A percentile compares a stretch with the other conserved stretches of the same genome.
Conservation (phyloP, 2,888 invertebrate genomes). For the Plebejus argus region DNA sequence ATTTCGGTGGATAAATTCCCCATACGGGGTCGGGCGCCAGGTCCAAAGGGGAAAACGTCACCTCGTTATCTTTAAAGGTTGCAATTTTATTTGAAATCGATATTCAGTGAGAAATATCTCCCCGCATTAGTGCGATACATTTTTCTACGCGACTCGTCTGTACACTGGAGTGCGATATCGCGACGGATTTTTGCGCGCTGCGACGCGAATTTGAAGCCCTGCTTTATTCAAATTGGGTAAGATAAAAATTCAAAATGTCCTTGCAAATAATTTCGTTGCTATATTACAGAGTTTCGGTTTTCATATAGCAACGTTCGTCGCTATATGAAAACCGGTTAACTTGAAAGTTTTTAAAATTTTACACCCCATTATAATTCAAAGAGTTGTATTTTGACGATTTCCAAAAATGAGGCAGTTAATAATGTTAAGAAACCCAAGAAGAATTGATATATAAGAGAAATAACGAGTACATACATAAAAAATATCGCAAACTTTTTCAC, state of each 20-base stretch:
- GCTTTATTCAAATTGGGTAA: background rate
- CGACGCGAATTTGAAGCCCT: background rate
- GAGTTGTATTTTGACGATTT: too few relatives aligned
- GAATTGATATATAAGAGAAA: too few relatives aligned
- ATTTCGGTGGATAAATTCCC: slow-evolving; percentile 78
- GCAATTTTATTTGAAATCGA: slow-evolving; percentile 82
- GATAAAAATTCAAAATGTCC: background rate
- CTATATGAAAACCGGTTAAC: too few relatives aligned
- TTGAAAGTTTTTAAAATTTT: too few relatives aligned
- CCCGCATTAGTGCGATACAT: slow-evolving; percentile 46
- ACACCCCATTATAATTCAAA: too few relatives aligned
- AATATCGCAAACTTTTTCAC: background rate
- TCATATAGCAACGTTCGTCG: too few relatives aligned
- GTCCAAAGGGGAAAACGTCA: slow-evolving; percentile 75
- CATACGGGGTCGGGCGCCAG: slow-evolving; percentile 66
- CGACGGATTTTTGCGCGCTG: background rate
- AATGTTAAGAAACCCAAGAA: background rate
- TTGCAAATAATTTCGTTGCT: too few relatives aligned
- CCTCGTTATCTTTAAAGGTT: slow-evolving; percentile 81
- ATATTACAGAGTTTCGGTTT: too few relatives aligned
- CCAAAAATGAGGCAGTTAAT: too few relatives aligned
- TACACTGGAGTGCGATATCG: background rate
- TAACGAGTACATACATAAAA: background rate
- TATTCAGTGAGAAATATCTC: slow-evolving; percentile 70
- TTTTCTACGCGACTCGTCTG: slow-evolving; percentile 9